Evolutionary conservation across 64 coral and sea anemone genomes (phyloP).

Genomic region (Orbicella faveolata): DNA sequence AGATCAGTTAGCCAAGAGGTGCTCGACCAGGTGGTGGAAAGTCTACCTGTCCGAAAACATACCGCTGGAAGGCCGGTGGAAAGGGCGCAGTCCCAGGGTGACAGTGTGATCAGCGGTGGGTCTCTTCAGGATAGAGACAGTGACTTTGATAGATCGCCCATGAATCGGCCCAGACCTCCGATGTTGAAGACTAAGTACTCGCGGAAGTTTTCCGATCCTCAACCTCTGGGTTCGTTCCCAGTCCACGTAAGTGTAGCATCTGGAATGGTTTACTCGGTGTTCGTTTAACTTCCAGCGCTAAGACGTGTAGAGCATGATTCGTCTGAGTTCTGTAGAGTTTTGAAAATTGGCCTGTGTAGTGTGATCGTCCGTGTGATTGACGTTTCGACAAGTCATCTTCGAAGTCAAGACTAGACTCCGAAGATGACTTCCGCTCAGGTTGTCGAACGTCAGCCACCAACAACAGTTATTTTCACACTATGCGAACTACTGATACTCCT

Average conservation of each 20-base stretch:
- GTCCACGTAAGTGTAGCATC: background rate
- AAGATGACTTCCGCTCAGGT: too few species aligned
- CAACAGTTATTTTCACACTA: too few species aligned
- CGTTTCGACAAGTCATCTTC: too few species aligned
- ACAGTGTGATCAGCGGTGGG: slow-evolving; percentile 88
- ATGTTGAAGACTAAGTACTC: slow-evolving; percentile 32
- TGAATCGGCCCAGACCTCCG: slow-evolving; percentile 49
- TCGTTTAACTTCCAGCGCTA: too few species aligned
- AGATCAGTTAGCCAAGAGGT: slow-evolving; percentile 62
- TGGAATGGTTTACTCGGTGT: too few species aligned
- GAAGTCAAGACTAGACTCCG: too few species aligned
- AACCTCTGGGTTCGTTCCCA: slow-evolving; percentile 40
- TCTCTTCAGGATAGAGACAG: slow-evolving; percentile 85
- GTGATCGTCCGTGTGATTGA: too few species aligned
- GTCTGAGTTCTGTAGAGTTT: too few species aligned
- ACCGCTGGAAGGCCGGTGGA: slow-evolving; percentile 61
- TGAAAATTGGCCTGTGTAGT: too few species aligned
- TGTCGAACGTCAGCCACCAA: too few species aligned
- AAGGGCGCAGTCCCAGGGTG: slow-evolving; percentile 83
- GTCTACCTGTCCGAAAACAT: background rate
- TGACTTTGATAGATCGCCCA: slow-evolving; percentile 75
- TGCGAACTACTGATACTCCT: too few species aligned
- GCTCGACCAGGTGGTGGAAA: slow-evolving; percentile 27
- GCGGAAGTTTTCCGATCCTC: slow-evolving; percentile 85
- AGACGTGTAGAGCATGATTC: too few species aligned